Conservation (phyloP, 1,140 invertebrate species). For the Matsumurasca onukii region DNA sequence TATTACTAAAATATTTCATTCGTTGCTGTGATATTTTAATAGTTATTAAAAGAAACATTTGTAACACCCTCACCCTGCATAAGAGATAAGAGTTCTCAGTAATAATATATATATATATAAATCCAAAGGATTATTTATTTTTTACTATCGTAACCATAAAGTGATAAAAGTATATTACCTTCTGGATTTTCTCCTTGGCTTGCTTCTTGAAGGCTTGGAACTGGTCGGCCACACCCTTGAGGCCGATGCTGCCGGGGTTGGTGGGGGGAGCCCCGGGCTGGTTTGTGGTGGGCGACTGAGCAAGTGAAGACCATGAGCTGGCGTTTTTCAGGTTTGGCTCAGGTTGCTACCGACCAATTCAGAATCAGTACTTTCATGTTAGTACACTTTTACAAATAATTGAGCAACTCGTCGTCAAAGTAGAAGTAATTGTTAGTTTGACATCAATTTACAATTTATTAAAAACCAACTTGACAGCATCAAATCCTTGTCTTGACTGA, state of each 20-base stretch:
- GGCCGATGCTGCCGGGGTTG: slow-evolving; percentile 40
- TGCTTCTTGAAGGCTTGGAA: slow-evolving; percentile 90
- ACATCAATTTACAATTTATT: slow-evolving; percentile 7
- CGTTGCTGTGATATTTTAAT: too few relatives aligned
- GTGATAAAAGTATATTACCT: too few relatives aligned
- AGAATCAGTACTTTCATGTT: neutral
- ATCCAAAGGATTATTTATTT: too few relatives aligned
- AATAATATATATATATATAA: too few relatives aligned
- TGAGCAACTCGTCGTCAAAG: neutral
- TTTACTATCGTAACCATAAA: too few relatives aligned
- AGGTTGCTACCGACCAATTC: slow-evolving; percentile 6
- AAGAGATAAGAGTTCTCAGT: too few relatives aligned
- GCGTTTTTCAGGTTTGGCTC: slow-evolving; percentile 75
- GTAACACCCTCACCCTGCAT: too few relatives aligned
- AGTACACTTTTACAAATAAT: neutral
- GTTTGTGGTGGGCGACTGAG: slow-evolving; percentile 71
- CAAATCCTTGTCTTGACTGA: too few relatives aligned
- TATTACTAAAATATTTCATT: too few relatives aligned
- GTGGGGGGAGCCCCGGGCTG: slow-evolving; percentile 36
- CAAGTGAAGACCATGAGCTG: slow-evolving; percentile 89
- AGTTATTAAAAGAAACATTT: too few relatives aligned
- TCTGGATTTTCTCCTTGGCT: slow-evolving; percentile 91
- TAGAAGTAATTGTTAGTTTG: neutral
- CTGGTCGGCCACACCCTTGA: slow-evolving; percentile 51
- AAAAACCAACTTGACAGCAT: too few relatives aligned